These are phyloP conservation scores for Macroteleia sp. DNA, from an alignment of 2,888 invertebrate species.

Conservation along the genomic window DNA sequence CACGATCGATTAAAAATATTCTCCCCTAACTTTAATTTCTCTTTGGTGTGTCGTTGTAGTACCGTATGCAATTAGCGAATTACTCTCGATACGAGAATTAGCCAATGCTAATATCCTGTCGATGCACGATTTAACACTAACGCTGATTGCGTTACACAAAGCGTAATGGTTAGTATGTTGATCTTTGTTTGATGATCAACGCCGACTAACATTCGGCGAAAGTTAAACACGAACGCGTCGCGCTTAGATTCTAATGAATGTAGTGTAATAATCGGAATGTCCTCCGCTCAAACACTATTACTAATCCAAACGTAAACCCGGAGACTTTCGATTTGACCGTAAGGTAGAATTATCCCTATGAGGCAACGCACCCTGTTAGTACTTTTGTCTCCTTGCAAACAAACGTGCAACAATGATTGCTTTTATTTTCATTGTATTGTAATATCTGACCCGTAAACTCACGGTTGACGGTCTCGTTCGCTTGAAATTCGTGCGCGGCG, in stretches of 20 bases:
- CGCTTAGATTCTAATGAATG: slow-evolving; percentile 47
- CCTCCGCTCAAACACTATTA: slow-evolving; percentile 7
- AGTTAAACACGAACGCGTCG: slow-evolving; percentile 47
- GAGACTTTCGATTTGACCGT: neutral
- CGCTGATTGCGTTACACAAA: slow-evolving; percentile 62
- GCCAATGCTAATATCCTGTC: slow-evolving; percentile 60
- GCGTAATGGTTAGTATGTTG: slow-evolving; percentile 49
- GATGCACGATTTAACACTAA: slow-evolving; percentile 63
- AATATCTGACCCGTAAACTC: slow-evolving; percentile 50
- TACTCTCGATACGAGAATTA: slow-evolving; percentile 57
- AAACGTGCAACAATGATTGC: slow-evolving; percentile 21
- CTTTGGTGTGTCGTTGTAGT: neutral
- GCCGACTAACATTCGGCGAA: slow-evolving; percentile 38
- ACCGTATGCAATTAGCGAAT: slow-evolving; percentile 41
- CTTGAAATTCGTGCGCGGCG: slow-evolving; percentile 23
- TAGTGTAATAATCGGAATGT: slow-evolving; percentile 48
- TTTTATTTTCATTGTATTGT: slow-evolving; percentile 49
- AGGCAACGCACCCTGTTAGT: neutral
- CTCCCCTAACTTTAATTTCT: neutral
- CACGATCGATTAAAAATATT: no score
- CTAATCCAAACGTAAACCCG: slow-evolving; percentile 15
- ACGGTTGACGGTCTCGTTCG: slow-evolving; percentile 25
- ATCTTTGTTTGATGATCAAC: slow-evolving; percentile 55
- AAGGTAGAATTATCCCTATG: no score
- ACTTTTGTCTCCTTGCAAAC: slow-evolving; percentile 5